A percentile compares a stretch with the other conserved stretches of the same genome.
phyloP scores from a whole-genome alignment of 2,797 vertebrate genomes.

The Danio jaintianensis region DNA sequence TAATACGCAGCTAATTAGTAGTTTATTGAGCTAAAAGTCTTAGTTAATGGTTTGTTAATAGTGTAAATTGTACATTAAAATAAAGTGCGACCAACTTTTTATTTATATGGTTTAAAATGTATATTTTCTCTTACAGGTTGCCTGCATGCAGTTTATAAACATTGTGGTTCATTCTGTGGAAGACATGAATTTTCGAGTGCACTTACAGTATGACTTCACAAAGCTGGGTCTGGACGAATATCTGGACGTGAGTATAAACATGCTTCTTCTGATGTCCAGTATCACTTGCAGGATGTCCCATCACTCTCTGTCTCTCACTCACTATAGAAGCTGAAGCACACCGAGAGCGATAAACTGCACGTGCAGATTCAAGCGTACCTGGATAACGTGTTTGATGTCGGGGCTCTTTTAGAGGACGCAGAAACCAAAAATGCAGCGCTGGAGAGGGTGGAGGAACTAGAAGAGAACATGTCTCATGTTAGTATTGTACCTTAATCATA shows the following conservation, averaged over 20 bases:
- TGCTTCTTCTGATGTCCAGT: not conserved
- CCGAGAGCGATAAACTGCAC: slow-evolving; percentile 91
- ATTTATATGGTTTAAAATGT: not conserved
- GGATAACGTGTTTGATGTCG: slow-evolving; percentile 93
- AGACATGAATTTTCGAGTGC: slow-evolving; percentile 97
- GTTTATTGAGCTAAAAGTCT: too few relatives aligned
- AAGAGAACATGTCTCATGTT: slow-evolving; percentile 92
- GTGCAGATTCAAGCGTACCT: slow-evolving; percentile 97
- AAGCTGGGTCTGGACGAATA: slow-evolving; percentile 94
- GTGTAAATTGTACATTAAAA: too few relatives aligned
- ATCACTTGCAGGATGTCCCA: not conserved
- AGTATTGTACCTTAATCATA: too few relatives aligned
- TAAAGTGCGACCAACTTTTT: too few relatives aligned
- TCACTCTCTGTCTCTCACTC: not conserved
- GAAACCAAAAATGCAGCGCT: slow-evolving; percentile 88
- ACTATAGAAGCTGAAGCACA: slow-evolving; percentile 84
- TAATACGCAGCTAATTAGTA: too few relatives aligned
- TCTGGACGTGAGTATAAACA: slow-evolving; percentile 83
- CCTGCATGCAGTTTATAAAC: slow-evolving; percentile 99
- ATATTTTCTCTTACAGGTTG: slow-evolving; percentile 79
- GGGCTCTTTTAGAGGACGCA: slow-evolving; percentile 88
- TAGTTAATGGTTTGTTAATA: too few relatives aligned
- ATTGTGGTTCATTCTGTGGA: slow-evolving; percentile 97
- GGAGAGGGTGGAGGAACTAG: slow-evolving; percentile 88
- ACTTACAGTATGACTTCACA: slow-evolving; percentile 95